phyloP scores from a whole-genome alignment of 2,113 vertebrate species.

The Psettodes erumei region DNA sequence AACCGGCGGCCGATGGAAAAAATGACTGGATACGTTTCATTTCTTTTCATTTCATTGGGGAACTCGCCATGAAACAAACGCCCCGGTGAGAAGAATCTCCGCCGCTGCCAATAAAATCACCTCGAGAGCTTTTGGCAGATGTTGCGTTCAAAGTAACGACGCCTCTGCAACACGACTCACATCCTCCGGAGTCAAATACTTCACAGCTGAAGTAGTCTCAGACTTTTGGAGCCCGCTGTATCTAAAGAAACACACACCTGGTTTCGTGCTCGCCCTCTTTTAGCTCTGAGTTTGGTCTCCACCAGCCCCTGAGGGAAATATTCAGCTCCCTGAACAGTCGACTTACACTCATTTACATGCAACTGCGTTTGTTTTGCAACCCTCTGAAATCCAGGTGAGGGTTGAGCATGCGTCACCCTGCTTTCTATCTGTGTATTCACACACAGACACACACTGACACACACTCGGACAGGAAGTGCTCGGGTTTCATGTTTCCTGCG shows the following conservation, averaged over 20 bases:
- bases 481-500: slow-evolving; percentile 91
- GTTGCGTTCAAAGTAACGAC: neutral
- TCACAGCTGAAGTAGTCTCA: too few species aligned
- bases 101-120: neutral
- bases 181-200: neutral
- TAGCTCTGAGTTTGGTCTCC: too few species aligned
- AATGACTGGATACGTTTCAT: neutral
- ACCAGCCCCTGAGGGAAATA: too few species aligned
- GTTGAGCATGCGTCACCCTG: slow-evolving; percentile 2
- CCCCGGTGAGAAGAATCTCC: slow-evolving; percentile 7
- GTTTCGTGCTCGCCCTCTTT: too few species aligned
- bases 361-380: too few species aligned
- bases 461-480: slow-evolving; percentile 82
- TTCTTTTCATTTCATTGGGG: slow-evolving; percentile 22
- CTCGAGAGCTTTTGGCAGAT: neutral
- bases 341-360: too few species aligned
- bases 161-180: neutral
- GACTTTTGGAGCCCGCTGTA: too few species aligned
- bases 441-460: slow-evolving; percentile 15
- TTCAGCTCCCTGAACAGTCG: too few species aligned
- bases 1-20: slow-evolving; percentile 31
- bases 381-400: too few species aligned
- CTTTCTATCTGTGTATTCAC: neutral
- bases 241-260: too few species aligned
- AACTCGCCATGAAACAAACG: slow-evolving; percentile 27